A percentile compares a stretch with the other conserved stretches of the same genome.
Conservation (phyloP, 2,113 vertebrate species). For the Clinocottus analis region DNA sequence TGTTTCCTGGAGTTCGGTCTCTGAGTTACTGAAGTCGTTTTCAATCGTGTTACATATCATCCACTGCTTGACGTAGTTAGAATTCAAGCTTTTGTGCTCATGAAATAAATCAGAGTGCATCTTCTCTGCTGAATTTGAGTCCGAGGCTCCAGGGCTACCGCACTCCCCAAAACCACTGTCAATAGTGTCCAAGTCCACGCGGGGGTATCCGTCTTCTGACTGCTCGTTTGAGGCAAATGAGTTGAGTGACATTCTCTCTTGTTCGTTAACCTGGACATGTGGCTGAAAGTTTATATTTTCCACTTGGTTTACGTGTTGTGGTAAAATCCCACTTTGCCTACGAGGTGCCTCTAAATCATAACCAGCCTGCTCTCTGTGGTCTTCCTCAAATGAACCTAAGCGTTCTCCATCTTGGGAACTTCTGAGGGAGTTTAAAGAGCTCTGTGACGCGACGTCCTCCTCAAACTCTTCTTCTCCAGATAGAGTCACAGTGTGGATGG, state of each 20-base stretch:
- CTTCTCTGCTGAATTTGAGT: conserved; percentile 74
- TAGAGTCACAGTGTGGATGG: conserved; percentile 89
- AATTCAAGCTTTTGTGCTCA: conserved; percentile 72
- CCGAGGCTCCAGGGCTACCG: conserved; percentile 86
- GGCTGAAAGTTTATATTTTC: conserved; percentile 72
- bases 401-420: conserved; percentile 63
- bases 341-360: conserved; percentile 8
- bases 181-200: conserved; percentile 92
- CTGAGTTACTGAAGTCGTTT: conserved; percentile 23
- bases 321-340: conserved; percentile 55
- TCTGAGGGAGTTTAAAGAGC: conserved; percentile 36
- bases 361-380: conserved; percentile 11
- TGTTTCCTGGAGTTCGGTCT: neutral
- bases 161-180: conserved; percentile 95
- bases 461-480: conserved; percentile 78
- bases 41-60: conserved; percentile 72
- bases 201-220: conserved; percentile 86
- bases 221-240: conserved; percentile 76
- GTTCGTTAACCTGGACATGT: conserved; percentile 65
- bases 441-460: conserved; percentile 63
- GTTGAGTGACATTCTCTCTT: conserved; percentile 82
- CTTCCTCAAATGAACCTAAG: conserved; percentile 68
- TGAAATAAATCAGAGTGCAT: conserved; percentile 49
- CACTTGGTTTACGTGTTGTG: conserved; percentile 33
- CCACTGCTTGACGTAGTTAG: conserved; percentile 96